Evolutionary conservation across 2,113 vertebrate species (phyloP).

Genomic region (Tauraco erythrolophus): DNA sequence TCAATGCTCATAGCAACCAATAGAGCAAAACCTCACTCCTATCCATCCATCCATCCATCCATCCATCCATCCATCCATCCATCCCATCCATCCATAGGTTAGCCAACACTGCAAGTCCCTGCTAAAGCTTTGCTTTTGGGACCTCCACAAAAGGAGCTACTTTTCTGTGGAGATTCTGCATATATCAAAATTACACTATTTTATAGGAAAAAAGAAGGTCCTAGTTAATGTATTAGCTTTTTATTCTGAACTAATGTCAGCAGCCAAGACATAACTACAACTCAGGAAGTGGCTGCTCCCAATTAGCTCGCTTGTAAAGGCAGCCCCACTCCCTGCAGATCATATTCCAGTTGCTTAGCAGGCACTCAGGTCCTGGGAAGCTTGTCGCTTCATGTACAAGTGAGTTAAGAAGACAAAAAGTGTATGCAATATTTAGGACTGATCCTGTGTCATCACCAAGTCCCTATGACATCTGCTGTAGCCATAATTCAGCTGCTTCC

Average conservation of each 20-base stretch:
- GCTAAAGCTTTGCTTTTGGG: background rate
- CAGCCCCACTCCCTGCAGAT: background rate
- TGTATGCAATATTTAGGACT: constrained; percentile 17
- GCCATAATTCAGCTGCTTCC: constrained; percentile 66
- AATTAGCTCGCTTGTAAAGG: background rate
- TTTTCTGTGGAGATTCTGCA: background rate
- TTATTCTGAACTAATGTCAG: background rate
- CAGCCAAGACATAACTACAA: background rate
- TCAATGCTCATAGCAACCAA: background rate
- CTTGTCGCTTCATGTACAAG: background rate
- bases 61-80: background rate
- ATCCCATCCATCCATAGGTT: background rate
- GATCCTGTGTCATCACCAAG: constrained; percentile 8
- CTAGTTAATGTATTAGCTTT: background rate
- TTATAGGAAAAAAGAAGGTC: background rate
- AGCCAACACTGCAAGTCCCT: background rate
- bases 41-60: background rate
- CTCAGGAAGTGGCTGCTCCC: constrained; percentile 2
- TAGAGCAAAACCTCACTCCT: background rate
- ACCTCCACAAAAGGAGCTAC: background rate
- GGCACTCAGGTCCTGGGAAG: background rate
- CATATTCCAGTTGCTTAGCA: background rate
- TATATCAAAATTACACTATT: background rate
- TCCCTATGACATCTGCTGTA: constrained; percentile 23
- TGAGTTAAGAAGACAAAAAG: background rate